Base-by-base conservation (phyloP, 1,140 invertebrate genomes). In the Anastrepha obliqua region DNA sequence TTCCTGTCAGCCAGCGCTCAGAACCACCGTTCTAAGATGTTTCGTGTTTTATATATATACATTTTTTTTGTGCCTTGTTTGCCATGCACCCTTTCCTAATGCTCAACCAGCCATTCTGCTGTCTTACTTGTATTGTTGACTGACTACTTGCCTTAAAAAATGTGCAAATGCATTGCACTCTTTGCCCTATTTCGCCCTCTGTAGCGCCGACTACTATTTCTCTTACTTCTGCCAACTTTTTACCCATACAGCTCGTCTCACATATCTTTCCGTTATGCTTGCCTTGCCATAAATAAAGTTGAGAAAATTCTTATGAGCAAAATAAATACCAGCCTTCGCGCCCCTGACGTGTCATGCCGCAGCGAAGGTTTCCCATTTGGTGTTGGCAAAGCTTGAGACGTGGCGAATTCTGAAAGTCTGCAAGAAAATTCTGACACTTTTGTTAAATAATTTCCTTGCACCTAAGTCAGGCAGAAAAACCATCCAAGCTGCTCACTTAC, bases 361-460 rank as follows among this genome's bases (percentile, higher is more conserved):
- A 6, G 6, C 51, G 6, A 55, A 55, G 51, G 11, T 55, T 55
- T 55, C 11, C 6, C 51, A 6, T 55, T 55, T 55, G 11, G 51
- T 8, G 29, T 0, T 5, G n/a, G 70, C 39, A 51, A 29, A 15
- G 44, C 39, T 67, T 67, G 20, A 67, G 67, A 13, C 3, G 44
- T 47, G 67, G 29, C 29, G 29, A 29, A 29, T 29, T 29, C 29
- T 29, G 29, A 29, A 29, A 29, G 29, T 29, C 78, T 65, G 74
- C 4, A 64, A 42, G 13, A 59, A 88, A 88, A 86, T 88, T 86
- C 87, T 88, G 85, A 88, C 85, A 86, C 87, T 88, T 88, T 88
- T 88, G 87, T 85, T 86, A 88, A 88, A 88, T 88, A 88, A 88
- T 88, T 88, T 86, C 85, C 87, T 88, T 29, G 64, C 87, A 88